Evolutionary conservation across 2,113 vertebrate genomes (phyloP).

Genomic region (Paracanthobrama guichenoti): DNA sequence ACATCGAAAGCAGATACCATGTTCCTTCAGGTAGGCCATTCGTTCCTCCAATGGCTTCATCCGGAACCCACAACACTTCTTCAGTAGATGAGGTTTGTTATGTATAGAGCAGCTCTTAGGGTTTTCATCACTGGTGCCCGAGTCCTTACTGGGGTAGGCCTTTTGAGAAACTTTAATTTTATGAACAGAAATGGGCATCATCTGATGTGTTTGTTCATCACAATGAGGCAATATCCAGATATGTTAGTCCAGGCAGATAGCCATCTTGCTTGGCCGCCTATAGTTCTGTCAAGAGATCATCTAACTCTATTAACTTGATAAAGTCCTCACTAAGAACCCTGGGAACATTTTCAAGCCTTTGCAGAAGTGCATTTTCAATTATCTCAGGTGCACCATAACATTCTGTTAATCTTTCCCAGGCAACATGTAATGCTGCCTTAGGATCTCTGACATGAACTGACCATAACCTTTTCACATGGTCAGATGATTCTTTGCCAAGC

Average conservation of each 20-base stretch:
- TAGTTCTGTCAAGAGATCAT: neutral
- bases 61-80: neutral
- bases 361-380: neutral
- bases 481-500: neutral
- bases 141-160: neutral
- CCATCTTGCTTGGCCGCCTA: neutral
- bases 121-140: neutral
- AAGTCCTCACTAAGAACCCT: neutral
- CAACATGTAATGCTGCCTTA: neutral
- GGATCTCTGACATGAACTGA: neutral
- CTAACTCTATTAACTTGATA: neutral
- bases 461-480: neutral
- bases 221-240: neutral
- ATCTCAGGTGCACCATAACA: neutral
- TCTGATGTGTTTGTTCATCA: neutral
- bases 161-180: neutral
- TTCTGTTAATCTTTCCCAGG: slow-evolving; percentile 8
- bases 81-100: neutral
- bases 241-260: neutral
- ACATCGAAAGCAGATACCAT: neutral
- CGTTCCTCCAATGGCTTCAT: neutral
- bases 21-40: neutral
- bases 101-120: neutral
- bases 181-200: slow-evolving; percentile 1
- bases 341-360: neutral